Evolutionary conservation across 2,888 invertebrate species (phyloP), one percentile per base, ranked within the genome.

Genomic region (Eudasyphora cyanicolor): DNA sequence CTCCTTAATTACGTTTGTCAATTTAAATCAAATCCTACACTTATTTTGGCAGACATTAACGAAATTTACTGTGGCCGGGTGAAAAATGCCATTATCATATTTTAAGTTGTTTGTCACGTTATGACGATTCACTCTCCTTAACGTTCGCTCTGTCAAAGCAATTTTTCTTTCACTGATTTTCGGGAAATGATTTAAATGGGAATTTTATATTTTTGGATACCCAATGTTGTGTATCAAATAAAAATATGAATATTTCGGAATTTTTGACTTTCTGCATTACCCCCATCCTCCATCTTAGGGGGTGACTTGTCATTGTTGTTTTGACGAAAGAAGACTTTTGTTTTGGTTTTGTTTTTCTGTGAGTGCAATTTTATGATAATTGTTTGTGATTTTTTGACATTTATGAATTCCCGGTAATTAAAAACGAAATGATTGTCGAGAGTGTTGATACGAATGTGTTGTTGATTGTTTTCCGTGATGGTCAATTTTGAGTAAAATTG

Each of bases 11-110:
- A 88, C 88, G 86, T 84, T 86, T 88, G 90, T 90, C 90, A 89
- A 86, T 89, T 89, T 90, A 90, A 90, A 90, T 90, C 90, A 90
- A 87, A 89, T 88, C 88, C 87, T 90, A 88, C 91, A 90, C 89
- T 90, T 89, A 88, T 89, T 88, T 85, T 76, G 70, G 70, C 80
- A 84, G 83, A 87, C 88, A 84, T 84, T 84, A 81, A 84, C 76
- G 67, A 86, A 76, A 88, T 90, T 90, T 90, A 90, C 88, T 88
- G 87, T 84, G 86, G 80, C 73, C 87, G 90, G 89, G 89, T 90
- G 90, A 90, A 89, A 87, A 88, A 88, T 87, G 88, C 90, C 88
- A 90, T 90, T 90, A 90, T 88, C 89, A 85, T 90, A 89, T 89
- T 89, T 90, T 90, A 90, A 81, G 67, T 62, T 79, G 54, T 84